Evolutionary conservation across 2,797 vertebrate genomes (phyloP), one percentile per base, ranked within the genome.

Genomic region (Valencia hispanica): DNA sequence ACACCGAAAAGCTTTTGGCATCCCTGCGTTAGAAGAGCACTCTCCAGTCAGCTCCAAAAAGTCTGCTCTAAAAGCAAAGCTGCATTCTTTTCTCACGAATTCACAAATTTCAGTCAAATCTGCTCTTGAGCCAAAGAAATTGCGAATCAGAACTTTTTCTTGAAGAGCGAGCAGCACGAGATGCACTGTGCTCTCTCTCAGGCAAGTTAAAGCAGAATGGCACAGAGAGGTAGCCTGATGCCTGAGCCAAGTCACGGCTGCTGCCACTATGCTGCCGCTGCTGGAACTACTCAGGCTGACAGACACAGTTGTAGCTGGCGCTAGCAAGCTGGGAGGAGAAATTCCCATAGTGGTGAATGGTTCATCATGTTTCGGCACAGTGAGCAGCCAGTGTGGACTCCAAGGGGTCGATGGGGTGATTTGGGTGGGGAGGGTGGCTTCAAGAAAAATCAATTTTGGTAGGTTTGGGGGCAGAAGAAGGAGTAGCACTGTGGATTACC

Each of bases 321-420:
- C 93, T 93, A 86, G 94, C 86, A 91, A 65, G 89, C 87, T 88
- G 91, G 88, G 91, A 91, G 92, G 87, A 89, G 88, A 89, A 92
- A 96, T 96, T 96, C 96, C 95, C 91, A 92, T 92, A 94, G 95
- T 96, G 93, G 94, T 94, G 93, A 90, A 87, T 88, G 95, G 96
- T 95, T 96, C 96, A 95, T 96, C 96, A 89, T 94, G 92, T 96
- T 95, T 96, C 94, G 84, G 94, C 96, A 96, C 96, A 96, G 94
- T 93, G 94, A 96, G 94, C 94, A 93, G 71, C 86, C 95, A 93
- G 94, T 93, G 86, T 79, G 75, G 88, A 87, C 78, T 93, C 92
- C 91, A 80, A 94, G 74, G 83, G 34, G 50, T 18, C 25, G 55
- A n/a, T 34, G 25, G 57, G 73, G 78, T 53, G 57, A 45, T 27